phyloP scores from a whole-genome alignment of 2,888 invertebrate species.

The Laspeyria flexula region DNA sequence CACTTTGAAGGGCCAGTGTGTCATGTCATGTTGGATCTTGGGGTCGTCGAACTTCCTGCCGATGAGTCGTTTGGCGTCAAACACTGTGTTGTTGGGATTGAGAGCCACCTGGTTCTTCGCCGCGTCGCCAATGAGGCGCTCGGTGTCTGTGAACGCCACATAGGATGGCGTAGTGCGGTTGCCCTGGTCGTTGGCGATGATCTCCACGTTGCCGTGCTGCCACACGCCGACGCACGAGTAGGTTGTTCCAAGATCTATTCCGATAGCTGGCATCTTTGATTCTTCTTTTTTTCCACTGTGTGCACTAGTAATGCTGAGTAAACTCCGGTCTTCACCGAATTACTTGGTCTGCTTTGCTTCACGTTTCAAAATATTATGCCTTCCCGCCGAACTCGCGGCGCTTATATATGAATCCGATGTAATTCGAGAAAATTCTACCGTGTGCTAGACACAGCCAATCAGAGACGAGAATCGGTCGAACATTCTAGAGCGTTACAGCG shows the following conservation, averaged over 20 bases:
- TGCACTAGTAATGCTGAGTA: constrained; percentile 22
- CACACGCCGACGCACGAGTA: constrained; percentile 95
- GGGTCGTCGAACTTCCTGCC: constrained; percentile 92
- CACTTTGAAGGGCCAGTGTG: constrained; percentile 94
- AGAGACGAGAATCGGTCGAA: constrained; percentile 42
- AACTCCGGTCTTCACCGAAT: constrained; percentile 61
- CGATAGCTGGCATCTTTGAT: constrained; percentile 69
- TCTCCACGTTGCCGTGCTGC: constrained; percentile 93
- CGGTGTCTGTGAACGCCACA: constrained; percentile 94
- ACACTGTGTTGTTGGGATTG: constrained; percentile 91
- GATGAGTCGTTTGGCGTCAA: constrained; percentile 91
- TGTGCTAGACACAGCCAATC: constrained; percentile 58
- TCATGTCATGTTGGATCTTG: constrained; percentile 92
- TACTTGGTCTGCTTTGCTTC: constrained; percentile 56
- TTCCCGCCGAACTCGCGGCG: constrained; percentile 55
- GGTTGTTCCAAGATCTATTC: constrained; percentile 92
- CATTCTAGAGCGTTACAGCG: constrained; percentile 49
- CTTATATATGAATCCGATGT: constrained; percentile 65
- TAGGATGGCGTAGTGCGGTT: constrained; percentile 95
- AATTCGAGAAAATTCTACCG: constrained; percentile 59
- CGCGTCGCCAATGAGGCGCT: constrained; percentile 94
- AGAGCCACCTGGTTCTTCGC: constrained; percentile 94
- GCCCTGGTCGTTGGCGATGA: constrained; percentile 95
- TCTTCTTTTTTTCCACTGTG: constrained; percentile 4
- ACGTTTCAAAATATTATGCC: constrained; percentile 71